These are phyloP conservation scores for Lasioglossum zephyrum DNA, from an alignment of 2,888 invertebrate species.

Conservation along the genomic window DNA sequence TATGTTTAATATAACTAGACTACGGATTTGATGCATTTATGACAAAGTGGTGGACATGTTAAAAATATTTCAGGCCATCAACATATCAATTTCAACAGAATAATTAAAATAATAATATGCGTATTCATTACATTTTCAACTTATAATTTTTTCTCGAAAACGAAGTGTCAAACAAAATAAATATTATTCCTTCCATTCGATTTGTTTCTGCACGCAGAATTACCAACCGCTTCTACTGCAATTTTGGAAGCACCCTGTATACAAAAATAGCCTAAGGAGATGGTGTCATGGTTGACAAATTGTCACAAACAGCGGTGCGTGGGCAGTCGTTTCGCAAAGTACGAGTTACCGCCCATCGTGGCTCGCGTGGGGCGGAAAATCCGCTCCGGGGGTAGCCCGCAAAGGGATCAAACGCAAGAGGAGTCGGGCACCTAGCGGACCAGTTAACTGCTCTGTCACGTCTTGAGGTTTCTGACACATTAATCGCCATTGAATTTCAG, in stretches of 20 bases:
- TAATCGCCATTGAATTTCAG: background rate
- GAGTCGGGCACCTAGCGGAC: background rate
- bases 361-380: background rate
- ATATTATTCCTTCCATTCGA: background rate
- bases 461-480: background rate
- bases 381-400: background rate
- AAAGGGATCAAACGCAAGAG: background rate
- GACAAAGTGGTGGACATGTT: too few relatives aligned
- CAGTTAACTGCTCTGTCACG: slow-evolving; percentile 5
- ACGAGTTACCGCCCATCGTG: background rate
- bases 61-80: too few relatives aligned
- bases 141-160: too few relatives aligned
- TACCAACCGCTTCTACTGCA: background rate
- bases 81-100: too few relatives aligned
- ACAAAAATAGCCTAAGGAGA: background rate
- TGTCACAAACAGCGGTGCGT: background rate
- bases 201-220: background rate
- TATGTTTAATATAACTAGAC: background rate
- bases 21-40: too few relatives aligned
- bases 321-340: background rate
- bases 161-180: background rate
- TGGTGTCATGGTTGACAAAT: background rate
- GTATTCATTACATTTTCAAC: background rate
- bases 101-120: background rate
- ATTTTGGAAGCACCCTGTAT: background rate